Conservation (phyloP, 2,888 invertebrate species). For the Pyrocoelia pectoralis region DNA sequence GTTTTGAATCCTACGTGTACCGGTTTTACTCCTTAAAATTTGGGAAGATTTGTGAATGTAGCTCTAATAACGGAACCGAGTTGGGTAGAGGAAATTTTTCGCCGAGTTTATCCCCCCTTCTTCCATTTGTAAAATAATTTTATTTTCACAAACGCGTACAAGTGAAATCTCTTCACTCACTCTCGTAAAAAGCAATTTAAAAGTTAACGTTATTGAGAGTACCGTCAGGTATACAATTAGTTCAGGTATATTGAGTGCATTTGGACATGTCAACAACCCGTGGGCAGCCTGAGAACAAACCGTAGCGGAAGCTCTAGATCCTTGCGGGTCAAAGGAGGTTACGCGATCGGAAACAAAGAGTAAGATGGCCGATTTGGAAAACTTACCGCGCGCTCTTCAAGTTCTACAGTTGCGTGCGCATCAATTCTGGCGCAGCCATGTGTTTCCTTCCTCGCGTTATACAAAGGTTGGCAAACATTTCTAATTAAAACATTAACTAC, state of each 20-base stretch:
- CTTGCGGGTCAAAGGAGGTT: slow-evolving; percentile 38
- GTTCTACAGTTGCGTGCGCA: slow-evolving; percentile 44
- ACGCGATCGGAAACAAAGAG: slow-evolving; percentile 43
- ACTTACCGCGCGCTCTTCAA: slow-evolving; percentile 39
- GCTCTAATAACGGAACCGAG: too few relatives aligned
- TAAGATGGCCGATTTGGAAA: slow-evolving; percentile 34
- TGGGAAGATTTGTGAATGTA: not conserved
- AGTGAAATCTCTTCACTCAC: slow-evolving; percentile 1
- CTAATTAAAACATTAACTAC: slow-evolving; percentile 20
- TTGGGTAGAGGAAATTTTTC: too few relatives aligned
- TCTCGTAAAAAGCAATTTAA: slow-evolving; percentile 1
- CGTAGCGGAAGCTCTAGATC: slow-evolving; percentile 38
- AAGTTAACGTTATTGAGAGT: not conserved
- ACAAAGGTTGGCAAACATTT: slow-evolving; percentile 26
- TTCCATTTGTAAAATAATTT: not conserved
- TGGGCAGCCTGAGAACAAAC: slow-evolving; percentile 38
- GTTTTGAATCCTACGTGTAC: slow-evolving; percentile 1
- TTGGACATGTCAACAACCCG: slow-evolving; percentile 45
- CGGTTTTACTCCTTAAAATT: not conserved
- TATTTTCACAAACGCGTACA: not conserved
- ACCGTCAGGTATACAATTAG: slow-evolving; percentile 41
- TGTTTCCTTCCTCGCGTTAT: slow-evolving; percentile 52
- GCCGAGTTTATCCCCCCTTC: not conserved
- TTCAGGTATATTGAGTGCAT: slow-evolving; percentile 43
- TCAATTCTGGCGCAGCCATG: slow-evolving; percentile 59